Percentiles rank a stretch among this genome's conserved stretches.
Conservation (phyloP, 2,797 vertebrate species). For the Decapterus maruadsi region DNA sequence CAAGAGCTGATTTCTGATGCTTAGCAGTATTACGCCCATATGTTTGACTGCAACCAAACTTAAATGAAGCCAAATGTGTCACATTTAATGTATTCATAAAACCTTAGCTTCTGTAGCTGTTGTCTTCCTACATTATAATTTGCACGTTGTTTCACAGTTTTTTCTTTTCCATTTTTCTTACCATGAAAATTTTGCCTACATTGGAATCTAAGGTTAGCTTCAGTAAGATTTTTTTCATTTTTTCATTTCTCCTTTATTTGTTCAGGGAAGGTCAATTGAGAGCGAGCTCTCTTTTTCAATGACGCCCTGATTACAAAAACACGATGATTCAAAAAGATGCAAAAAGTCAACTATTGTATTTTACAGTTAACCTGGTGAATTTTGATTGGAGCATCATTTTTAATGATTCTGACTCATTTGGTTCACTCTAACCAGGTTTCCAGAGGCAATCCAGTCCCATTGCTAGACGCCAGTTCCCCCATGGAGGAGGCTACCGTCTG, state of each 20-base stretch:
- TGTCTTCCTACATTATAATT: neutral
- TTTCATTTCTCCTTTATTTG: too few relatives aligned
- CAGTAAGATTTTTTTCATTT: too few relatives aligned
- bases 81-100: neutral
- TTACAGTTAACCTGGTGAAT: neutral
- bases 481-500: slow-evolving; percentile 88
- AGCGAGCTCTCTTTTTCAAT: too few relatives aligned
- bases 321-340: too few relatives aligned
- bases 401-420: slow-evolving; percentile 26
- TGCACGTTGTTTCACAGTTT: neutral
- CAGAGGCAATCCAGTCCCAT: slow-evolving; percentile 86
- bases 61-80: too few relatives aligned
- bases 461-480: slow-evolving; percentile 90
- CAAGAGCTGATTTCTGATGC: neutral
- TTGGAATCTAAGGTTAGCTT: neutral
- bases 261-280: too few relatives aligned
- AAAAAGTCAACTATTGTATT: neutral
- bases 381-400: neutral
- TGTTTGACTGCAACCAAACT: neutral
- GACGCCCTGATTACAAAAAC: too few relatives aligned
- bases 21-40: neutral
- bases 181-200: neutral
- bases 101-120: neutral
- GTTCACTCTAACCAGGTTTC: slow-evolving; percentile 83
- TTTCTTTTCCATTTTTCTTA: neutral